Evolutionary conservation across 1,140 invertebrate genomes (phyloP), one percentile per base, ranked within the genome.

Genomic region (Proctacanthus coquilletti): DNA sequence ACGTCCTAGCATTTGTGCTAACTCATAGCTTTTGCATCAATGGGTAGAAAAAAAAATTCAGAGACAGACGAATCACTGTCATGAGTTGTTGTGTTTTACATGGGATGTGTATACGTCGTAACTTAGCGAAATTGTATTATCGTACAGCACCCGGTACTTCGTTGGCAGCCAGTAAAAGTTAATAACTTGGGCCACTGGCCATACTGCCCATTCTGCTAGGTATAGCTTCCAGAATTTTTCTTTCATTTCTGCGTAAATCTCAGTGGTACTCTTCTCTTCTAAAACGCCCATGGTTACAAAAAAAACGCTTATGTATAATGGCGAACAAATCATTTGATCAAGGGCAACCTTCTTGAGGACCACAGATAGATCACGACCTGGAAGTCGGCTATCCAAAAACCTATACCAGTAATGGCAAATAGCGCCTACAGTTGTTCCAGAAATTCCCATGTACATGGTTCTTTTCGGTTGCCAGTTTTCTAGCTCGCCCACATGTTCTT

Each of bases 31-130:
- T n/a, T n/a, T n/a, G n/a, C n/a, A n/a, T n/a, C n/a, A n/a, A n/a
- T n/a, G n/a, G n/a, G n/a, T n/a, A n/a, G n/a, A n/a, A n/a, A n/a
- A n/a, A n/a, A n/a, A n/a, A n/a, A n/a, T n/a, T n/a, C n/a, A n/a
- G n/a, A n/a, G n/a, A n/a, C n/a, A n/a, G n/a, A n/a, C n/a, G n/a
- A n/a, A n/a, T n/a, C n/a, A n/a, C n/a, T n/a, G n/a, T n/a, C n/a
- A n/a, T n/a, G n/a, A n/a, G n/a, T n/a, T n/a, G n/a, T n/a, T n/a
- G n/a, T 87, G 72, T 60, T 84, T 88, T n/a, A 94, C 78, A 60
- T 85, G 76, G 18, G 87, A 91, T n/a, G 84, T 88, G 53, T 89
- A 93, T 30, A 85, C 63, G 60, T 95, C 88, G 65, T 91, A 93
- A 8, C 84, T 80, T 51, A 94, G 65, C 18, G 85, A 91, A 53